Percentiles rank a stretch among this genome's conserved stretches.
These are phyloP conservation scores for Catocala fraxini DNA, from an alignment of 2,888 invertebrate genomes.

Conservation along the genomic window DNA sequence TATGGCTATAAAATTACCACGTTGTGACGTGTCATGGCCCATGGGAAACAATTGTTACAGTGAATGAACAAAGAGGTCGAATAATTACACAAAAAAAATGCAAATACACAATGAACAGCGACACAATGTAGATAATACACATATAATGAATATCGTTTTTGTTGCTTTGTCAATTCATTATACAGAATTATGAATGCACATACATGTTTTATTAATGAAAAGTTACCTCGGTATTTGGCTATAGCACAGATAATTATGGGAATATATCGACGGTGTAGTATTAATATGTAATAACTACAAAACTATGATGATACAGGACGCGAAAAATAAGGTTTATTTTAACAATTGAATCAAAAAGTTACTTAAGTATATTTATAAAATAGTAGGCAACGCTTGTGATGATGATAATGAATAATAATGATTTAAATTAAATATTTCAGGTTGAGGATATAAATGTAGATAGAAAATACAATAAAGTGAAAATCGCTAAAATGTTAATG, in stretches of 20 bases:
- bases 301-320: no score
- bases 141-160: constrained; percentile 5
- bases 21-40: constrained; percentile 49
- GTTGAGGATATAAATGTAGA: no score
- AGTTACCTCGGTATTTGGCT: not conserved
- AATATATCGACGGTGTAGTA: no score
- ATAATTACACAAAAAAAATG: constrained; percentile 33
- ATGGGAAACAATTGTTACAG: constrained; percentile 62
- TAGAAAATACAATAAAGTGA: no score
- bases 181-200: constrained; percentile 1
- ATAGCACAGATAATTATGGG: no score
- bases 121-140: constrained; percentile 19
- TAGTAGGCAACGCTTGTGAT: no score
- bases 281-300: not conserved
- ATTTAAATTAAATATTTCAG: no score
- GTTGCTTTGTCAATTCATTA: constrained; percentile 8
- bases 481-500: no score
- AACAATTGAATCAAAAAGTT: no score
- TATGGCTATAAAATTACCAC: constrained; percentile 4
- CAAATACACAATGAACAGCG: constrained; percentile 14
- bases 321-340: no score
- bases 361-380: no score
- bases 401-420: no score
- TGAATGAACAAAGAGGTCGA: constrained; percentile 56
- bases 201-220: constrained; percentile 5